Conservation (phyloP, 2,797 vertebrate genomes). For the Tachyglossus aculeatus region DNA sequence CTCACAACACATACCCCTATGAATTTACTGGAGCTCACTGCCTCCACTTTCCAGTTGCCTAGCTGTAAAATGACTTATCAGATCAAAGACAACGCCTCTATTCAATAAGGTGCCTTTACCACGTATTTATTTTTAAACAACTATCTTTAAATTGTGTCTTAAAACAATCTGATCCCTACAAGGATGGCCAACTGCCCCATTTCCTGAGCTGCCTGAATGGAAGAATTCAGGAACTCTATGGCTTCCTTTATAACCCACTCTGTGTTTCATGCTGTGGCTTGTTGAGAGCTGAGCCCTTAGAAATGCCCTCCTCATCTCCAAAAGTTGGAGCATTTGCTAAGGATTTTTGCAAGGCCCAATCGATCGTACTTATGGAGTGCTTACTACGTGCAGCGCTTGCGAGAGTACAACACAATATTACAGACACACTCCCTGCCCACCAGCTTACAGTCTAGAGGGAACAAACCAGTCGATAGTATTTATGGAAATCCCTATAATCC, state of each 20-base stretch:
- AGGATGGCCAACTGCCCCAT: constrained; percentile 19
- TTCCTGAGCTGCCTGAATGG: constrained; percentile 52
- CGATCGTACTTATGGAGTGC: not conserved
- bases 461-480: no score
- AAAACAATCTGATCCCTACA: constrained; percentile 27
- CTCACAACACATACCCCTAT: not conserved
- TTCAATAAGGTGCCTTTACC: constrained; percentile 5
- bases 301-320: not conserved
- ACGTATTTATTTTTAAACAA: not conserved
- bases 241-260: constrained; percentile 67
- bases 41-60: not conserved
- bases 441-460: no score
- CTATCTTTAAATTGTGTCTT: constrained; percentile 35
- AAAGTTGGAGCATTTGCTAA: not conserved
- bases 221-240: constrained; percentile 61
- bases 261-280: constrained; percentile 36
- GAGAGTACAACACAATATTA: not conserved
- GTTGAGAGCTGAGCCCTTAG: constrained; percentile 30
- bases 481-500: no score
- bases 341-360: not conserved
- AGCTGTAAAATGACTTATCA: not conserved
- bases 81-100: not conserved
- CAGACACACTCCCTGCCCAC: no score
- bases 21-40: not conserved
- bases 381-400: not conserved